Base-by-base conservation (phyloP, 2,113 vertebrate species). In the Panthera leo region DNA sequence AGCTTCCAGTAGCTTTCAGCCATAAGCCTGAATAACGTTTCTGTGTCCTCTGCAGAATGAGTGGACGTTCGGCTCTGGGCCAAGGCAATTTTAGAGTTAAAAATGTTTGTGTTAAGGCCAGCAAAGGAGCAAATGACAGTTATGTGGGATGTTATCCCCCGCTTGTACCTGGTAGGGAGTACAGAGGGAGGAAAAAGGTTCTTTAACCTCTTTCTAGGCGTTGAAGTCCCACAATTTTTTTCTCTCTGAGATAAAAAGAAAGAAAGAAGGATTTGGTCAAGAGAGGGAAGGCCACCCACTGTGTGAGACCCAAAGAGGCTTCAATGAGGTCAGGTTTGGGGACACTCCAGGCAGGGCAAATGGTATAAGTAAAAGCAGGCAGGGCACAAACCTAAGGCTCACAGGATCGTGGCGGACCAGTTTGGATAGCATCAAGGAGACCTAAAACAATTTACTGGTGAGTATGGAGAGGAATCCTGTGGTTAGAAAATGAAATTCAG, bases 1-100 rank as follows among this genome's bases (percentile, higher is more conserved):
- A 63, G 48, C 80, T 85, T 95, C 82, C 82, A 96, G 76, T 34
- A 68, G 55, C 89, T n/a, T n/a, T 95, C 85, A 88, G 89, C 70
- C 91, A 58, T 85, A 80, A 95, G 82, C 18, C 45, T 92, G 70
- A 63, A 76, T 88, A 85, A 96, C 79, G 36, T 97, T 97, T 82
- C 92, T 27, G 31, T 55, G 89, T 82, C 89, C 95, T 97, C 58
- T 93, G 75, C 45, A 95, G 76, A 92, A 36, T 9, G 34, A 87
- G 16, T 11, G 88, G 80, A 45, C 27, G 23, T 80, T 84, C 48
- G 87, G n/a, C 55, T 91, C 21, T 78, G 88, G 48, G 55, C 65
- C 78, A 91, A 71, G 53, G 61, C 31, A 70, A 65, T 53, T 82
- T 84, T 63, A 83, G 85, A 89, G 48, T 36, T 67, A 75, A 83